Evolutionary conservation across 1,140 invertebrate species (phyloP), one percentile per base, ranked within the genome.

Genomic region (Zaprionus kolodkinae): DNA sequence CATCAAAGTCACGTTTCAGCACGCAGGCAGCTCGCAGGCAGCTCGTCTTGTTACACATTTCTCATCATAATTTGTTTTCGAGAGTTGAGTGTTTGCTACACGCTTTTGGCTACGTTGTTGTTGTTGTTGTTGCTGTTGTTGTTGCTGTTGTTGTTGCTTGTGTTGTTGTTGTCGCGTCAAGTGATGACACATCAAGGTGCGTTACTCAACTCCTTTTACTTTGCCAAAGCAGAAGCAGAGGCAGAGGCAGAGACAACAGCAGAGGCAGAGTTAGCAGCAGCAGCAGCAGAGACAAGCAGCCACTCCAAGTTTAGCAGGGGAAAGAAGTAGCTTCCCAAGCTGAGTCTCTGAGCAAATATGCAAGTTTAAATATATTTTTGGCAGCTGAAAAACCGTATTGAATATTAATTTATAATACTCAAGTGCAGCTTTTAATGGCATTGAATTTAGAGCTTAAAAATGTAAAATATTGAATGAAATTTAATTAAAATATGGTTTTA

Each of bases 161-260:
- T 35, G 33, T 35, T 35, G 33, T 43, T 67, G 77, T 59, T 76
- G 76, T 80, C 79, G 65, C 43, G 55, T 83, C 67, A 72, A 84
- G 72, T 80, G 81, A 72, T 80, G 81, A 80, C 81, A 80, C 81
- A 80, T 84, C 77, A 82, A 25, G 66, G 70, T 82, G 79, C 79
- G 70, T 65, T 33, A 65, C n/a, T 27, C 38, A 59, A 35, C 56
- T 43, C 48, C 36, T 59, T 52, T 65, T n/a, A 25, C 54, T 52
- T 13, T 66, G 38, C 36, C 69, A 55, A 21, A 21, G 30, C 27
- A 43, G 13, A 33, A 15, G 25, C 1, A n/a, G n/a, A n/a, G 3
- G 27, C 27, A 30, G 27, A 30, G 27, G 27, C 27, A 30, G 27
- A 3, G 6, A 30, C 27, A 30, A 6, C 27, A 30, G 27, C 27